Percentiles rank a stretch among this genome's conserved stretches.
These are phyloP conservation scores for Pycnomerus fuliginosus DNA, from an alignment of 2,888 invertebrate genomes.

Conservation along the genomic window DNA sequence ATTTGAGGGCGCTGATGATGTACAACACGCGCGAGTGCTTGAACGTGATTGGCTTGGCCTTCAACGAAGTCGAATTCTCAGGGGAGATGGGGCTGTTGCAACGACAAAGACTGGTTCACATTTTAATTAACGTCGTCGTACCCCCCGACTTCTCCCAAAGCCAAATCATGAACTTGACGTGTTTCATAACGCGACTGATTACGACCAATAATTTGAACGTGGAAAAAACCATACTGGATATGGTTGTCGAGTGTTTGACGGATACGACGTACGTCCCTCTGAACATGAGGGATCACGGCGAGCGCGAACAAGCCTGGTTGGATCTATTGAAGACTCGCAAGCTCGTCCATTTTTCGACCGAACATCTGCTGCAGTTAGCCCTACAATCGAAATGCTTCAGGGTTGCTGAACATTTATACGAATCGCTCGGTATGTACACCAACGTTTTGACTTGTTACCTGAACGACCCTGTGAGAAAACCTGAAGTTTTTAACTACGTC, in stretches of 20 bases:
- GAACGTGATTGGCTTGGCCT: slow-evolving; percentile 81
- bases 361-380: slow-evolving; percentile 62
- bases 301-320: slow-evolving; percentile 72
- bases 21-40: slow-evolving; percentile 85
- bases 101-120: slow-evolving; percentile 75
- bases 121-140: slow-evolving; percentile 73
- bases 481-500: slow-evolving; percentile 63
- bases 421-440: slow-evolving; percentile 59
- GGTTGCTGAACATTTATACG: slow-evolving; percentile 70
- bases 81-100: slow-evolving; percentile 70
- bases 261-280: slow-evolving; percentile 37
- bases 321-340: slow-evolving; percentile 67
- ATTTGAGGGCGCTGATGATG: slow-evolving; percentile 69
- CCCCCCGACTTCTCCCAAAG: slow-evolving; percentile 63
- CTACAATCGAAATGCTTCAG: slow-evolving; percentile 67
- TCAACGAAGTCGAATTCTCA: slow-evolving; percentile 77
- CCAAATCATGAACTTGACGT: slow-evolving; percentile 53
- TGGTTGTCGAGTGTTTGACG: slow-evolving; percentile 56
- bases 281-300: slow-evolving; percentile 58
- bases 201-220: slow-evolving; percentile 46
- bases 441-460: slow-evolving; percentile 69
- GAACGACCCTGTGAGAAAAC: slow-evolving; percentile 61
- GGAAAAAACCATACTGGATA: slow-evolving; percentile 57
- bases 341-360: slow-evolving; percentile 59
- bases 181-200: slow-evolving; percentile 48